Base-by-base conservation (phyloP, 2,888 invertebrate species). In the Anthophora plumipes region DNA sequence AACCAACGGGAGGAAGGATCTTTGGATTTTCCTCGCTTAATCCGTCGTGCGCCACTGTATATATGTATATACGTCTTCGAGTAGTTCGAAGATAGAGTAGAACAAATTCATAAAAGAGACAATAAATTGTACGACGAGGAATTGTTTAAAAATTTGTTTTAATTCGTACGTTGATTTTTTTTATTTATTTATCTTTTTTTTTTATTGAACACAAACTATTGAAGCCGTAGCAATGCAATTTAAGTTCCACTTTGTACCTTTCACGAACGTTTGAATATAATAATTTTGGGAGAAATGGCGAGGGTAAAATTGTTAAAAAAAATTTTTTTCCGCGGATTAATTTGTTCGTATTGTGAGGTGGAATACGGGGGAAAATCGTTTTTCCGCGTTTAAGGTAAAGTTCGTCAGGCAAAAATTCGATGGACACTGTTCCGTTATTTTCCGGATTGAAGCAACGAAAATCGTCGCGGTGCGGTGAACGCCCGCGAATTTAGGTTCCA, bases 11-110 rank as follows among this genome's bases (percentile, higher is more conserved):
- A 50, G 75, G 71, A 71, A 61, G 85, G 84, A 90, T 88, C 85
- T 81, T 60, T 67, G 80, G 88, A 87, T 90, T 90, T 87, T 73
- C 77, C 73, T 64, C 77, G 86, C 76, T 78, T 89, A 89, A 90
- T 89, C 90, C 86, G 84, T 84, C 90, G 87, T 82, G 52, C 76
- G 60, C 64, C 78, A 68, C 67, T 79, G 63, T 64, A n/a, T n/a
- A n/a, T n/a, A n/a, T n/a, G n/a, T n/a, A n/a, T n/a, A n/a, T n/a
- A 55, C 20, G 31, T 31, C 41, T 7, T 22, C 31, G 5, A 48
- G 55, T 41, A 60, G 41, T 54, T 61, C 37, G 31, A 7, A 48
- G 11, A 11, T 9, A 12, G 20, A 5, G 39, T 9, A n/a, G 0
- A 11, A n/a, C n/a, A n/a, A n/a, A n/a, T n/a, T n/a, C n/a, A n/a